Base-by-base conservation (phyloP, 2,797 vertebrate species). In the Chelonia mydas region DNA sequence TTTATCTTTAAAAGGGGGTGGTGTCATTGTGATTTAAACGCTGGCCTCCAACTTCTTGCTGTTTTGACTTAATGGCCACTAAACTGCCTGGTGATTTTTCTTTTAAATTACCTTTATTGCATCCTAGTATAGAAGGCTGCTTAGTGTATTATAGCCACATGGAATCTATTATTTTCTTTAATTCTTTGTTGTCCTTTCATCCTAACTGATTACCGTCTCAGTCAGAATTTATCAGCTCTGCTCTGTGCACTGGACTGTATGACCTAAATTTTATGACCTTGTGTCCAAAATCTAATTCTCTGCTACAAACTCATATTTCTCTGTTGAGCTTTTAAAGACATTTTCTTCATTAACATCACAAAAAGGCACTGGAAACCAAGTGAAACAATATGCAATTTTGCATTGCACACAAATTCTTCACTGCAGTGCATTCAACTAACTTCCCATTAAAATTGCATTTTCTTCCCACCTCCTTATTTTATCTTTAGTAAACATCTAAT, bases 201-300 rank as follows among this genome's bases (percentile, higher is more conserved):
- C 86, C 78, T 96, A 96, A 81, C 68, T 94, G 87, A 94, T 97
- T 96, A 95, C 86, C 89, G 61, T 87, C 65, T 89, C 94, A 81
- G 86, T 96, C 89, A 95, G 93, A 97, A 97, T 97, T 90, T 95
- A 97, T 94, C 95, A 97, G 83, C 54, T 23, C 81, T 81, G 81
- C n/a, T 87, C 91, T 97, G 96, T 97, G 96, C 87, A 89, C 84
- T 92, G 91, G 81, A 93, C 65, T 88, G 88, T 88, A 90, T 95
- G 95, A 98, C 97, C 97, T 95, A 96, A 94, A 97, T 95, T 93
- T 96, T 87, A 86, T 96, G 89, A 89, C 89, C 84, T 96, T 97
- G 90, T 2, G 0, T 94, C 93, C 93, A 84, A 85, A 93, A 86
- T 90, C 68, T 96, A 96, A 96, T 90, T 97, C 90, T 90, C 47